Evolutionary conservation across 2,113 vertebrate species (phyloP), one percentile per base, ranked within the genome.

Genomic region (Amphiprion percula): DNA sequence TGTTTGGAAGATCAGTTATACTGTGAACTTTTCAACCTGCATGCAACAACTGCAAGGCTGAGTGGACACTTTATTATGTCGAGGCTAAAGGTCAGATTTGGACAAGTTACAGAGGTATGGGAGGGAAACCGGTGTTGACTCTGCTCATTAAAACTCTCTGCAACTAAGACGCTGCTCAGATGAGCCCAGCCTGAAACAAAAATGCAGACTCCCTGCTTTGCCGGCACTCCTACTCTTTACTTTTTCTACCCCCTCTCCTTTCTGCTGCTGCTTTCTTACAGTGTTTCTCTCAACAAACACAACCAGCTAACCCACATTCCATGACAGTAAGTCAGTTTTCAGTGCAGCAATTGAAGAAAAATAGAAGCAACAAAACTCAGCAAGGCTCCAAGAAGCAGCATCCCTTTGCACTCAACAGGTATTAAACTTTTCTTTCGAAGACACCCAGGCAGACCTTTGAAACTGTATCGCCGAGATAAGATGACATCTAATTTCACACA

Each of bases 241-340:
- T 49, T 81, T 79, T 84, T 65, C 62, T 79, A 72, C 74, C 68
- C 54, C 85, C 74, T 68, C 66, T 61, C 61, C 78, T 70, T 5
- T 9, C 55, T 80, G 59, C 81, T 70, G 79, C 21, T 74, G 65
- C 80, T 76, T 68, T 87, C 77, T 76, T 66, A 69, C 88, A 4
- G 64, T 59, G 80, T 61, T 33, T 53, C 60, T 83, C 63, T 90
- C 73, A 88, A 82, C 82, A 91, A 87, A 92, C 83, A 90, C 52
- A 91, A 94, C 94, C 86, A 86, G 95, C 94, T 85, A 52, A 78
- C 82, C 92, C 65, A 84, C 93, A 95, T 95, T 95, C 94, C 93
- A 77, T 28, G 16, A 71, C 56, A 68, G 62, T 12, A 85, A 81
- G 83, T 83, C 79, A 77, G 66, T 82, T 80, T 70, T 83, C 70